Evolutionary conservation across 1,140 invertebrate genomes (phyloP), one percentile per base, ranked within the genome.

Genomic region (Bactericera cockerelli): DNA sequence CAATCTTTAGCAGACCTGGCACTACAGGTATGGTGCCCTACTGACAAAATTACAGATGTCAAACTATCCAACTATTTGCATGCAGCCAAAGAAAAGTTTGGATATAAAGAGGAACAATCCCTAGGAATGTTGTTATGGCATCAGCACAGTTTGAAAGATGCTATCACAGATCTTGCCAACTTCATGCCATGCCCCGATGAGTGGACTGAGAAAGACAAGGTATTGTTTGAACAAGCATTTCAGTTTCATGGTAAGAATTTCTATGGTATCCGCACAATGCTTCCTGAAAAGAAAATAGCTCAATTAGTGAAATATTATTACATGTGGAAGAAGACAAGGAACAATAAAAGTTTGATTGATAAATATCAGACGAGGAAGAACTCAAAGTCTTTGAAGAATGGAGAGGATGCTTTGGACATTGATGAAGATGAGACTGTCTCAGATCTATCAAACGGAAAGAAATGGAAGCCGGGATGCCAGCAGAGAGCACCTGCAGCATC

Each of bases 171-270:
- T 71, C 77, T 98, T 61, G 87, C 92, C 13, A 98, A 98, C 74
- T 98, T 97, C 68, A 95, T 92, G 58, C 94, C 94, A 1, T 94
- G 94, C 68, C 93, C 93, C 24, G 93, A 98, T 75, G 93, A 98
- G 68, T 98, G 94, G 94, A 93, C 93, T 14, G 87, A 93, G 2
- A 94, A 98, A 74, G 94, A 98, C 68, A 97, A 97, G 78, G 91
- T 97, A 53, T 73, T 97, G 19, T 98, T 98, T 77, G 93, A 98
- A 70, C 93, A 97, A 72, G 94, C 93, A 24, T 98, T 95, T 71
- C 91, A 94, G 68, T 98, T 96, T 71, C 92, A 98, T 78, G 93
- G 93, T 26, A 98, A 98, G 78, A 93, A 88, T 72, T 98, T 98
- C 76, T 89, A 95, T 70, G 81, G 92, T 69, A 98, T 98, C 68